Base-by-base conservation (phyloP, 2,113 vertebrate genomes). In the Ardeotis arabs region DNA sequence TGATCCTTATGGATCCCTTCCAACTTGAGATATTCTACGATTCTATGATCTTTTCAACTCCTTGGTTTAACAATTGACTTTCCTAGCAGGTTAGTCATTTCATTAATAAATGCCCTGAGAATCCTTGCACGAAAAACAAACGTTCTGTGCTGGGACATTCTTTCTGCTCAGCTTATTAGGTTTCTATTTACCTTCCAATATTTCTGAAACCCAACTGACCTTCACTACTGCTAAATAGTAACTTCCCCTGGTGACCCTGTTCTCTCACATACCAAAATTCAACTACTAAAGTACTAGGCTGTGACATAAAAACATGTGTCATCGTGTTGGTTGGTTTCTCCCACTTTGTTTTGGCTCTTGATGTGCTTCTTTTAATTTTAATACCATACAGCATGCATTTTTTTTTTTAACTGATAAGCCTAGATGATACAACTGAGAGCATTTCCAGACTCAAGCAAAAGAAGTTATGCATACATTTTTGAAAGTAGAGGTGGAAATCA, bases 31-130 rank as follows among this genome's bases (percentile, higher is more conserved):
- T 41, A 66, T 20, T 76, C 44, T 25, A 17, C 12, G 8, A 66
- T 20, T 76, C 44, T 25, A 17, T 19, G 10, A 58, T 33, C 21
- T 77, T 88, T 53, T 29, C 39, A 79, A 27, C n/a, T 14, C 31
- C 63, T 44, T 3, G 0, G 4, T 33, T 0, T 25, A 81, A 67
- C 35, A 80, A 84, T 0, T 45, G 6, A 64, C n/a, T 69, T 58
- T 24, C 35, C 37, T 39, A 45, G 22, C 12, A 81, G 49, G 28
- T 72, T 6, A 2, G 23, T 9, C 22, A 62, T 41, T 66, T 83
- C 23, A 64, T 82, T 84, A 49, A 72, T 22, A 66, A 75, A 37
- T 2, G 12, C 29, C 27, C 18, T 69, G 29, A 25, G n/a, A 93
- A 66, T 27, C 64, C 66, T 2, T 41, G 17, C 29, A 62, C 6